These are phyloP conservation scores for Dinoponera quadriceps DNA, from an alignment of 1,140 invertebrate species.

Conservation along the genomic window DNA sequence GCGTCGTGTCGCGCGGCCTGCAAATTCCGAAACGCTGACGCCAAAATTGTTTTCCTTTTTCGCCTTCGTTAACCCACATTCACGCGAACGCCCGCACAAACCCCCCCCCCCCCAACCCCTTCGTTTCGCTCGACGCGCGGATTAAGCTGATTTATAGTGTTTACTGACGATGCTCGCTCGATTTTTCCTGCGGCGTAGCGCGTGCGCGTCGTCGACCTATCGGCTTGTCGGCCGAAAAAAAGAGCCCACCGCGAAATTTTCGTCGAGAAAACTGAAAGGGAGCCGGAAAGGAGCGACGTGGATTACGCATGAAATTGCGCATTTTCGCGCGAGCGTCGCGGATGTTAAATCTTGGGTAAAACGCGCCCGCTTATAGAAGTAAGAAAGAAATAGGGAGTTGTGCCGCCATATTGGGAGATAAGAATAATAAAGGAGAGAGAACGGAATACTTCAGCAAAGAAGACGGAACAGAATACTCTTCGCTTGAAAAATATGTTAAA, in stretches of 20 bases:
- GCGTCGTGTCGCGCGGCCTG: conserved; percentile 67
- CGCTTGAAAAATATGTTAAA: too few relatives aligned
- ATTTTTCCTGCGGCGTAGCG: conserved; percentile 50
- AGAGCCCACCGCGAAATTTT: background rate
- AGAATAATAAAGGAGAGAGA: background rate
- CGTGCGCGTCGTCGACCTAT: conserved; percentile 8
- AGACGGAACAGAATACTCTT: conserved; percentile 11
- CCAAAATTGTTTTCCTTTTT: conserved; percentile 77
- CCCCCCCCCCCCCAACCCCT: conserved; percentile 14
- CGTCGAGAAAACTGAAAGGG: conserved; percentile 3
- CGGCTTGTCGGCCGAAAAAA: conserved; percentile 1
- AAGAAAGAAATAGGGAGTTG: background rate
- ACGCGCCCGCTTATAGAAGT: background rate
- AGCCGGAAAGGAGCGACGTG: conserved; percentile 17
- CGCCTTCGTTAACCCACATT: conserved; percentile 82
- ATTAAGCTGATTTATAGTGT: conserved; percentile 78
- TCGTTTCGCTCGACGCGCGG: conserved; percentile 64
- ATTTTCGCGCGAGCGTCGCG: background rate
- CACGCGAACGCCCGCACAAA: conserved; percentile 59
- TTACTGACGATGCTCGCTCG: conserved; percentile 68
- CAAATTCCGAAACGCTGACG: conserved; percentile 77
- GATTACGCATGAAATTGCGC: conserved; percentile 64
- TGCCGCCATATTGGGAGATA: background rate
- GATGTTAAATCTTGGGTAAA: conserved; percentile 24
- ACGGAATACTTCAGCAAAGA: background rate